Conservation (phyloP, 2,797 vertebrate genomes). For the Semotilus atromaculatus region DNA sequence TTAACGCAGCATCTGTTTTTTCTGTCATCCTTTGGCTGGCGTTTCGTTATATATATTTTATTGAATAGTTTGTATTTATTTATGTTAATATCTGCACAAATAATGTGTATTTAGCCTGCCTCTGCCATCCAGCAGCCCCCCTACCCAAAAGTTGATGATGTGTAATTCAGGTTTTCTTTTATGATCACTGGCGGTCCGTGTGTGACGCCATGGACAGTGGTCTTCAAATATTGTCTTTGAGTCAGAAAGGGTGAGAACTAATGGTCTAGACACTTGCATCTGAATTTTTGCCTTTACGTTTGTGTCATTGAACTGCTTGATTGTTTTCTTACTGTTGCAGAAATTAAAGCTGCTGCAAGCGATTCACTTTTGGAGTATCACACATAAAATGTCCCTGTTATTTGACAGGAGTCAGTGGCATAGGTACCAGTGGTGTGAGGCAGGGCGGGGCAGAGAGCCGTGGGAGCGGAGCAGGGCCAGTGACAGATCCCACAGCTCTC, state of each 20-base stretch:
- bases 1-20: no score
- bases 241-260: background rate
- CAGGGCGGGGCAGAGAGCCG: background rate
- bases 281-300: constrained; percentile 11
- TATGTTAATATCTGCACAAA: no score
- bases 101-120: no score
- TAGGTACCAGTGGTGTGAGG: background rate
- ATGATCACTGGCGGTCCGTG: background rate
- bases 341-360: background rate
- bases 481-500: background rate
- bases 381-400: background rate
- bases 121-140: no score
- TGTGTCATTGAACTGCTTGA: background rate
- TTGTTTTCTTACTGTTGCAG: background rate
- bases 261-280: background rate
- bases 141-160: no score
- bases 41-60: no score
- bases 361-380: background rate
- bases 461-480: background rate
- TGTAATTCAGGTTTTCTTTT: background rate
- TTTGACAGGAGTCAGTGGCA: background rate
- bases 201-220: background rate
- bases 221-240: background rate
- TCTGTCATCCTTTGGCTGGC: no score
- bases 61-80: no score